These are phyloP conservation scores for Nibea albiflora DNA, from an alignment of 2,113 vertebrate species.

Conservation along the genomic window DNA sequence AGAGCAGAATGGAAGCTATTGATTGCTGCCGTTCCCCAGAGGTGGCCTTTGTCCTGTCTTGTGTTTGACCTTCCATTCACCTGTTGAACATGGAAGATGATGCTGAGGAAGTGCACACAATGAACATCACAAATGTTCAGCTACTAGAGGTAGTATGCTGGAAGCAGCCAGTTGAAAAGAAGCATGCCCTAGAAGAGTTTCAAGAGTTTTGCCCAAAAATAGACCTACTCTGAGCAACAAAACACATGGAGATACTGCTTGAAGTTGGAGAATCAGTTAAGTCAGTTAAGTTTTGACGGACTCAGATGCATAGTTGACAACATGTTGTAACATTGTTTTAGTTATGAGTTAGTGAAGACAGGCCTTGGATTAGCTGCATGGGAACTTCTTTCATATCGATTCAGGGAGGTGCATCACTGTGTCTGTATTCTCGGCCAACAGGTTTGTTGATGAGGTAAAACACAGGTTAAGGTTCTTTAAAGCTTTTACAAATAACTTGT, in stretches of 20 bases:
- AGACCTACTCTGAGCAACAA: not conserved
- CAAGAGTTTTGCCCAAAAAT: slow-evolving; percentile 3
- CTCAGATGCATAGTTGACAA: not conserved
- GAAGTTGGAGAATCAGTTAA: not conserved
- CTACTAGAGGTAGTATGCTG: not conserved
- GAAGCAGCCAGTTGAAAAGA: not conserved
- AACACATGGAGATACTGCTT: not conserved
- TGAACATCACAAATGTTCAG: not conserved
- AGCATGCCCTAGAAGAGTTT: not conserved
- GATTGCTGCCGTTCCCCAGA: slow-evolving; percentile 48
- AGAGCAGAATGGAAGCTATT: slow-evolving; percentile 63
- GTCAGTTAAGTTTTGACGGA: not conserved
- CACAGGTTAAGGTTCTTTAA: not conserved
- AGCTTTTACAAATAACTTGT: not conserved
- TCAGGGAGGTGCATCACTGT: not conserved
- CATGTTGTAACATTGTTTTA: not conserved
- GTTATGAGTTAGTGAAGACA: not conserved
- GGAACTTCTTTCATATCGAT: not conserved
- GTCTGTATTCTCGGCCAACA: not conserved
- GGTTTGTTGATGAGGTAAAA: not conserved
- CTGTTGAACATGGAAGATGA: slow-evolving; percentile 42
- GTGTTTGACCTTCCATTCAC: slow-evolving; percentile 54
- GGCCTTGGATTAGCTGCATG: not conserved
- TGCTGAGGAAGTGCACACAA: slow-evolving; percentile 9
- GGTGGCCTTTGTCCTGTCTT: slow-evolving; percentile 48